These are phyloP conservation scores for Ramphastos sulfuratus DNA, from an alignment of 2,113 vertebrate species.

Conservation along the genomic window DNA sequence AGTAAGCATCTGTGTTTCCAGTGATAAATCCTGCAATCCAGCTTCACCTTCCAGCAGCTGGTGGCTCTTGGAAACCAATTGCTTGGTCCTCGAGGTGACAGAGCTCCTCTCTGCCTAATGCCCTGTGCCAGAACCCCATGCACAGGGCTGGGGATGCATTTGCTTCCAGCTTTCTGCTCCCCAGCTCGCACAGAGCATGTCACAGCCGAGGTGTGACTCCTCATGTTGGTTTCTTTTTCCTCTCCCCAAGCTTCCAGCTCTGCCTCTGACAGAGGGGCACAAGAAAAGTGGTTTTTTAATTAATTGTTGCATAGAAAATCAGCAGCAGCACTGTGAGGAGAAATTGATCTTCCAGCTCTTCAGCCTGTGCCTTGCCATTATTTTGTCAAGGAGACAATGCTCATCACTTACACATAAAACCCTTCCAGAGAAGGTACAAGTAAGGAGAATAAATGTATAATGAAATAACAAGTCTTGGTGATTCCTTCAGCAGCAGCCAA, in stretches of 20 bases:
- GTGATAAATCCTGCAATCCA: neutral
- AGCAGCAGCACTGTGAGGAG: neutral
- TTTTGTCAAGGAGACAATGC: constrained; percentile 46
- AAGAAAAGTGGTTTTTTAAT: neutral
- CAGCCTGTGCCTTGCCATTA: neutral
- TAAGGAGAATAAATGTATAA: constrained; percentile 8
- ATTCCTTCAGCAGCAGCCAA: neutral
- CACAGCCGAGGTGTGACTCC: neutral
- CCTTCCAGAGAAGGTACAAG: neutral
- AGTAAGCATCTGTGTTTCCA: neutral
- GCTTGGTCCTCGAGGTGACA: neutral
- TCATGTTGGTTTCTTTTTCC: neutral
- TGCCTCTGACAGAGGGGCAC: neutral
- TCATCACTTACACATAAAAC: constrained; percentile 1
- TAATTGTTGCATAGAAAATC: neutral
- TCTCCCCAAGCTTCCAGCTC: neutral
- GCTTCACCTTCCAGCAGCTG: neutral
- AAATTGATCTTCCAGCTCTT: constrained; percentile 6
- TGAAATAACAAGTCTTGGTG: constrained; percentile 42
- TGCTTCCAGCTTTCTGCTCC: neutral
- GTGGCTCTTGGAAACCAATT: rapidly evolving
- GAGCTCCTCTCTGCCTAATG: rapidly evolving
- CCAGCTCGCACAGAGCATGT: rapidly evolving
- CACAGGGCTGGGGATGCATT: rapidly evolving
- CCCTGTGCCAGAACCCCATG: neutral